These are phyloP conservation scores for Plotosus lineatus DNA, from an alignment of 2,113 vertebrate genomes.

Conservation along the genomic window DNA sequence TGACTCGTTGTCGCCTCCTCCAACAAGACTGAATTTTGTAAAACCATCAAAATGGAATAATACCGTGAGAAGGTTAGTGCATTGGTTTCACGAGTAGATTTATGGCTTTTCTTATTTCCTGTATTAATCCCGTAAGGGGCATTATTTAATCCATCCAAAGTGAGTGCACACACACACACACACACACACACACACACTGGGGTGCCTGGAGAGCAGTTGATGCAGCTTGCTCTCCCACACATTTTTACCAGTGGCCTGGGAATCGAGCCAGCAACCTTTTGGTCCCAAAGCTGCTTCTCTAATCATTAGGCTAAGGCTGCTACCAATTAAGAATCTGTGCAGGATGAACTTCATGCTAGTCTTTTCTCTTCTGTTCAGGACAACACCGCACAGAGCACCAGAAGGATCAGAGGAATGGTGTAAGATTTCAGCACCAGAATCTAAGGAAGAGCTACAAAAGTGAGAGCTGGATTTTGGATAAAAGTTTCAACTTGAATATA, in stretches of 20 bases:
- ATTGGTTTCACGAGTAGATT: background rate
- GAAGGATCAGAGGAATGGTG: background rate
- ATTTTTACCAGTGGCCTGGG: no score
- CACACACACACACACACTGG: no score
- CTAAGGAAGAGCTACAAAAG: background rate
- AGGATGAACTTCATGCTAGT: background rate
- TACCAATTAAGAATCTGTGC: no score
- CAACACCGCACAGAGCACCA: background rate
- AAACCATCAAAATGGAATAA: constrained; percentile 23
- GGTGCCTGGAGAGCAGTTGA: no score
- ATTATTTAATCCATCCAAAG: no score
- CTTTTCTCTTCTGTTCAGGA: background rate
- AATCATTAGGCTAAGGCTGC: no score
- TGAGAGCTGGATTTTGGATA: background rate
- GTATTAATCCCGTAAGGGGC: no score
- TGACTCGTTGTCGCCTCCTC: constrained; percentile 49
- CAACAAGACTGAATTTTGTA: constrained; percentile 41
- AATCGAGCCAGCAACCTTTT: no score
- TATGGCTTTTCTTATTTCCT: background rate
- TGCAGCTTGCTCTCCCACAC: no score
- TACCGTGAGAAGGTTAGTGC: constrained; percentile 20
- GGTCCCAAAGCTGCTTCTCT: no score
- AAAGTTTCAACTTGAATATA: background rate
- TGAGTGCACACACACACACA: no score
- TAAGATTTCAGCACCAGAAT: background rate